Evolutionary conservation across 2,113 vertebrate species (phyloP).

Genomic region (Amazona vittata): DNA sequence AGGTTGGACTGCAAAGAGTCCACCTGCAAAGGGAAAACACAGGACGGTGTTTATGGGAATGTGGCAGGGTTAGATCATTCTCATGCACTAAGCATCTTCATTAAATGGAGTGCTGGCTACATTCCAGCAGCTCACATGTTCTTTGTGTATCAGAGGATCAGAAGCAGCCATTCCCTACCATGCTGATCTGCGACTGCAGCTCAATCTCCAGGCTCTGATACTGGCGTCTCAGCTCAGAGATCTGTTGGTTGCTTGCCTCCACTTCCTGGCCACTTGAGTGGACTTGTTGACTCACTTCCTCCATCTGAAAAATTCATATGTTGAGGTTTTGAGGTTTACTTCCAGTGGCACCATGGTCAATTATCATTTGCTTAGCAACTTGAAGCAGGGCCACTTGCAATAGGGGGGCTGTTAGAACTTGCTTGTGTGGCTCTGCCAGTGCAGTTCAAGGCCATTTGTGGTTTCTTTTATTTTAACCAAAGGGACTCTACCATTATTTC

Average conservation of each 20-base stretch:
- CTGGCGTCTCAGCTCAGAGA: constrained; percentile 79
- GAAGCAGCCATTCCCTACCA: constrained; percentile 56
- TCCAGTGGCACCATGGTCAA: background rate
- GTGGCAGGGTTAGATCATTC: background rate
- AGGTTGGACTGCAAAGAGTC: constrained; percentile 80
- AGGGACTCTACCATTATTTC: background rate
- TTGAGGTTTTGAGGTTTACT: background rate
- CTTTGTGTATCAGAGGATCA: rapidly evolving
- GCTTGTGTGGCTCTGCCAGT: background rate
- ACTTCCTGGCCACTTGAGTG: constrained; percentile 61
- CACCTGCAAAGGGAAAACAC: constrained; percentile 66
- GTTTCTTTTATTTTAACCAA: background rate
- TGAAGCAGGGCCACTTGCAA: background rate
- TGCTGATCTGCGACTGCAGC: constrained; percentile 79
- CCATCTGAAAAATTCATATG: constrained; percentile 32
- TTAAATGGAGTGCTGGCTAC: too few relatives aligned
- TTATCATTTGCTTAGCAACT: background rate
- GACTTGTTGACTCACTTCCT: constrained; percentile 73
- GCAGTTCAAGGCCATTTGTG: background rate
- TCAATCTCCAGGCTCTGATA: constrained; percentile 84
- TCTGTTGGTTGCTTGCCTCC: constrained; percentile 63
- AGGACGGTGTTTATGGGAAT: background rate
- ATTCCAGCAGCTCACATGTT: background rate
- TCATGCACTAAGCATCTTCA: rapidly evolving
- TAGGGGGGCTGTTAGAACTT: background rate